A percentile compares a stretch with the other conserved stretches of the same genome.
Evolutionary conservation across 2,888 invertebrate species (phyloP).

Genomic region (Cryptocephalus moraei): DNA sequence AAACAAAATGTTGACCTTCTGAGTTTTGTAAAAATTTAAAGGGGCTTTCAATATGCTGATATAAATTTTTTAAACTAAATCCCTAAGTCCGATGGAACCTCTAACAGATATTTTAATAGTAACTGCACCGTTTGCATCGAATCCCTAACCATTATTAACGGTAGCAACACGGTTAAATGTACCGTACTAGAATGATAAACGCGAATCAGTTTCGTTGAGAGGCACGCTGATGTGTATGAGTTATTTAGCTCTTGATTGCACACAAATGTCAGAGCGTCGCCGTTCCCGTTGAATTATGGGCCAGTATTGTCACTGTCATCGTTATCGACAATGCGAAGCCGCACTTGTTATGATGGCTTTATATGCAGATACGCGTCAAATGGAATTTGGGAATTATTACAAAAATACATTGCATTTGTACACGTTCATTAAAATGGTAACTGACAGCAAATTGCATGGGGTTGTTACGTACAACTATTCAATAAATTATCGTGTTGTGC

Average conservation of each 20-base stretch:
- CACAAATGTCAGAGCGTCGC: slow-evolving; percentile 32
- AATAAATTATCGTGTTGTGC: not conserved
- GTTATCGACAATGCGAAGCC: slow-evolving; percentile 17
- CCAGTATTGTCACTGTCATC: slow-evolving; percentile 26
- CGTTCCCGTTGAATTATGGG: slow-evolving; percentile 31
- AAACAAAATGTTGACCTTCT: no score
- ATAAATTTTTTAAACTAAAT: no score
- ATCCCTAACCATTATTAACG: no score
- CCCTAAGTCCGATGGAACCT: no score
- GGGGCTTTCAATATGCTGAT: no score
- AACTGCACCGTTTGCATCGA: no score
- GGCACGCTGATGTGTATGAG: slow-evolving; percentile 34
- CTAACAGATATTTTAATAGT: no score
- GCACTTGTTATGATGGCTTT: slow-evolving; percentile 33
- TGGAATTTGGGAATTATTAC: slow-evolving; percentile 27
- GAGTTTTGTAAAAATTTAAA: no score
- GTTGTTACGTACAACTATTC: slow-evolving; percentile 13
- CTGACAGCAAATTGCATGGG: slow-evolving; percentile 19
- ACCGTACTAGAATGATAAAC: not conserved
- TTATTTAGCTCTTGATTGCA: slow-evolving; percentile 36
- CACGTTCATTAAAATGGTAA: slow-evolving; percentile 21
- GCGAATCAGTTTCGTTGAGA: slow-evolving; percentile 23
- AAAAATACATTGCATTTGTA: slow-evolving; percentile 22
- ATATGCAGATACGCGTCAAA: slow-evolving; percentile 28
- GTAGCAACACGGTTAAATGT: no score